phyloP scores from a whole-genome alignment of 2,888 invertebrate species.

The Tetragonisca angustula region DNA sequence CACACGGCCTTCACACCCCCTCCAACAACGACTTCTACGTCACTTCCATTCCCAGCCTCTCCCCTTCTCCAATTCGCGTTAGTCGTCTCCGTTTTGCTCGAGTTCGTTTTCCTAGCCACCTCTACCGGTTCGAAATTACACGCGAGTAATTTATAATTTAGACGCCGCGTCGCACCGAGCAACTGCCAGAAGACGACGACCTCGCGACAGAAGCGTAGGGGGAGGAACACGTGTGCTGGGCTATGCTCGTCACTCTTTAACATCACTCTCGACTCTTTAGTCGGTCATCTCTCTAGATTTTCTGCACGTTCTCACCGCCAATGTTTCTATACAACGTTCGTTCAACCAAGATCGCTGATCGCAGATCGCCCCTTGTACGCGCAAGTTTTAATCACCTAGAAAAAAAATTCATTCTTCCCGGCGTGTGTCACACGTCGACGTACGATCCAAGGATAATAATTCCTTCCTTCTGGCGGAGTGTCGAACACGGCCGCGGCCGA shows the following conservation, averaged over 20 bases:
- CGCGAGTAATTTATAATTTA: constrained; percentile 76
- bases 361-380: no score
- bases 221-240: constrained; percentile 13
- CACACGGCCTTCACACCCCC: constrained; percentile 17
- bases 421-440: neutral
- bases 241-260: constrained; percentile 41
- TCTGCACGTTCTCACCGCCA: neutral
- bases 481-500: constrained; percentile 27
- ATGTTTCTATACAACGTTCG: neutral
- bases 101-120: constrained; percentile 46
- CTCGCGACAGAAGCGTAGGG: constrained; percentile 8
- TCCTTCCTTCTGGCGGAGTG: constrained; percentile 22
- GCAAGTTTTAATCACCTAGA: constrained; percentile 20
- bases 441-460: constrained; percentile 36
- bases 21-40: constrained; percentile 57
- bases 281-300: constrained; percentile 33
- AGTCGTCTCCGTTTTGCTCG: constrained; percentile 62
- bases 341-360: neutral
- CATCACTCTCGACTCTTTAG: neutral
- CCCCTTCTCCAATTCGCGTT: constrained; percentile 56
- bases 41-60: constrained; percentile 62
- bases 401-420: constrained; percentile 23
- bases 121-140: constrained; percentile 66
- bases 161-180: constrained; percentile 27
- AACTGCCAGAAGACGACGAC: constrained; percentile 25